Conservation (phyloP, 2,888 invertebrate species). For the Thysanoteuthis rhombus region DNA sequence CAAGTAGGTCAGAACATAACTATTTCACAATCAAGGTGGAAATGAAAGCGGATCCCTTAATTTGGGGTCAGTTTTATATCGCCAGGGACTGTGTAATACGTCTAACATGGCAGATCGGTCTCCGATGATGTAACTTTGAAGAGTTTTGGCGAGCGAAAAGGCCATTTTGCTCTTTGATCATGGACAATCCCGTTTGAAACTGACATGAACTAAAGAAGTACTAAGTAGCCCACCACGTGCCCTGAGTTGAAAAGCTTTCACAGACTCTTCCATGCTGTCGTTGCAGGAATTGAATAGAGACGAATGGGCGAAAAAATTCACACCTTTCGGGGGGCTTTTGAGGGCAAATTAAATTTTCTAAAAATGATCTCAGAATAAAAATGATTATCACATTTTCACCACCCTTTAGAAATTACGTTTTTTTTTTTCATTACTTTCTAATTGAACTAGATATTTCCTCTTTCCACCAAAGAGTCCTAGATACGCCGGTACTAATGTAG, state of each 20-base stretch:
- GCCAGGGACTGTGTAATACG: not conserved
- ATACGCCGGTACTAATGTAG: too few relatives aligned
- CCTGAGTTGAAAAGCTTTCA: not conserved
- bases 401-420: too few relatives aligned
- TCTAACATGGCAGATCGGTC: too few relatives aligned
- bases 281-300: not conserved
- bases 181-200: not conserved
- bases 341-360: too few relatives aligned
- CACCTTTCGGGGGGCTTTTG: not conserved
- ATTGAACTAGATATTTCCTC: too few relatives aligned
- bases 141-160: not conserved
- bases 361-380: too few relatives aligned
- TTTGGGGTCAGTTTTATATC: not conserved
- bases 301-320: not conserved
- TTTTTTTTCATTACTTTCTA: too few relatives aligned
- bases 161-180: too few relatives aligned
- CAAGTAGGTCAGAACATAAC: not conserved
- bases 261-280: too few relatives aligned
- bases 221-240: not conserved
- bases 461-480: not conserved
- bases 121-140: not conserved
- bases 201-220: too few relatives aligned
- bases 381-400: too few relatives aligned
- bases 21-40: too few relatives aligned
- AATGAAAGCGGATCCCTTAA: not conserved